Evolutionary conservation across 2,113 vertebrate species (phyloP).

Genomic region (Alouatta palliata): DNA sequence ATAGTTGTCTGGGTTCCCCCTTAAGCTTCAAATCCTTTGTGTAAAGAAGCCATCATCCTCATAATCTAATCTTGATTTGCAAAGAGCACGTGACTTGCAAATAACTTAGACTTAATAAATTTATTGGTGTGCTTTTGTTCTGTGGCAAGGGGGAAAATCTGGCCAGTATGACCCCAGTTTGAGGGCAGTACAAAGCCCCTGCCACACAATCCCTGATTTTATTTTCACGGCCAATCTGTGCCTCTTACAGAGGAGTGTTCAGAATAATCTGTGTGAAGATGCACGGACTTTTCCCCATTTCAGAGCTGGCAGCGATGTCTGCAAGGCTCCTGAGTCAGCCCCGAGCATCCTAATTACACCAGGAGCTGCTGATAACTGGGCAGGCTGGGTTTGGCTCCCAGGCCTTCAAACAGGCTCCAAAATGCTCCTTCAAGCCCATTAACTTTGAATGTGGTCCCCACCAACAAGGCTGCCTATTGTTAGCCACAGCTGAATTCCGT

Average conservation of each 20-base stretch:
- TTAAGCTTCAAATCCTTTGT: not conserved
- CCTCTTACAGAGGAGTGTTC: accelerated
- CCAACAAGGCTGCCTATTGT: slow-evolving; percentile 39
- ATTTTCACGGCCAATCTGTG: accelerated
- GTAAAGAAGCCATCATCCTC: not conserved
- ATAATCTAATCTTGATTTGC: not conserved
- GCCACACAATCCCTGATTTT: accelerated
- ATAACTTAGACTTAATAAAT: not conserved
- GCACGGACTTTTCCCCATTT: accelerated
- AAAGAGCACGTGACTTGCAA: not conserved
- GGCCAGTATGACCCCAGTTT: not conserved
- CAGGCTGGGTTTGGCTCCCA: not conserved
- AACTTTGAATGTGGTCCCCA: slow-evolving; percentile 53
- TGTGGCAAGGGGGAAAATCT: not conserved
- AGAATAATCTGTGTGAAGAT: accelerated
- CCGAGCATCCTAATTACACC: accelerated
- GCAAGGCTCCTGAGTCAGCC: not conserved
- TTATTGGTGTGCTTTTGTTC: not conserved
- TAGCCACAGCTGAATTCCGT: slow-evolving; percentile 12
- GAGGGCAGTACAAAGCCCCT: accelerated
- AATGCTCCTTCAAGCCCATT: slow-evolving; percentile 40
- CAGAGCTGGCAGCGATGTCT: not conserved
- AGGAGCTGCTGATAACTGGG: accelerated
- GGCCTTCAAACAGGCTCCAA: not conserved
- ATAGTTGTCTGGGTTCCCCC: not conserved